Percentiles rank a stretch among this genome's conserved stretches.
Conservation (phyloP, 2,888 invertebrate genomes). For the Unio pictorum region DNA sequence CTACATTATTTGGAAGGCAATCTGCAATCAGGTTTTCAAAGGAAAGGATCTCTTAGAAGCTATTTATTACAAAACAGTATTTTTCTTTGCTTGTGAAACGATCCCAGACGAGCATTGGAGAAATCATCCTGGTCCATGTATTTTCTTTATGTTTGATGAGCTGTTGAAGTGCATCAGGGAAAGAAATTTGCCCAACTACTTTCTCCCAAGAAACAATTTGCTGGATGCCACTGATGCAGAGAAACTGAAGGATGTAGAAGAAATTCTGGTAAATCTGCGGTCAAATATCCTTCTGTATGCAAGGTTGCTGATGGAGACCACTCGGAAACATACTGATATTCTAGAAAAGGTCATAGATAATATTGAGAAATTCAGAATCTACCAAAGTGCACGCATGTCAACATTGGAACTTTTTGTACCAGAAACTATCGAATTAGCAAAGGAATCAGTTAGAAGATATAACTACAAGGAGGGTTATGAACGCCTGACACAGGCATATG, state of each 20-base stretch:
- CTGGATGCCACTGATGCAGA: conserved; percentile 16
- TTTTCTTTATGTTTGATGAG: conserved; percentile 25
- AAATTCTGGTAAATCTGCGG: conserved; percentile 12
- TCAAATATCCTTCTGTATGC: conserved; percentile 15
- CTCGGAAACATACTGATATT: conserved; percentile 7
- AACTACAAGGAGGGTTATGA: conserved; percentile 25
- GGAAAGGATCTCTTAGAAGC: conserved; percentile 11
- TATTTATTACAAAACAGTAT: conserved; percentile 17
- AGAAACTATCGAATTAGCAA: conserved; percentile 22
- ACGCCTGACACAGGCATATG: conserved; percentile 29
- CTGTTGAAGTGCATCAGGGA: conserved; percentile 17
- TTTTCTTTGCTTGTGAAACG: conserved; percentile 41
- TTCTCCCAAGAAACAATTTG: conserved; percentile 31
- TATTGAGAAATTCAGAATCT: conserved; percentile 14
- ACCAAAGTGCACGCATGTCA: conserved; percentile 16
- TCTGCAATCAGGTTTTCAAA: conserved; percentile 17
- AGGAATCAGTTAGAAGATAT: conserved; percentile 11
- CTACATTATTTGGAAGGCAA: conserved; percentile 22
- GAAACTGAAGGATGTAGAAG: conserved; percentile 10
- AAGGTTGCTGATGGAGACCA: conserved; percentile 16
- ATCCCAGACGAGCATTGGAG: conserved; percentile 26
- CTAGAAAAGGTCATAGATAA: conserved; percentile 18
- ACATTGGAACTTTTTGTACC: conserved; percentile 32
- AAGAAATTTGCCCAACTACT: conserved; percentile 29
- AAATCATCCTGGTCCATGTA: conserved; percentile 20